A percentile compares a stretch with the other conserved stretches of the same genome.
Evolutionary conservation across 2,797 vertebrate species (phyloP).

Genomic region (Chaetophractus vellerosus): DNA sequence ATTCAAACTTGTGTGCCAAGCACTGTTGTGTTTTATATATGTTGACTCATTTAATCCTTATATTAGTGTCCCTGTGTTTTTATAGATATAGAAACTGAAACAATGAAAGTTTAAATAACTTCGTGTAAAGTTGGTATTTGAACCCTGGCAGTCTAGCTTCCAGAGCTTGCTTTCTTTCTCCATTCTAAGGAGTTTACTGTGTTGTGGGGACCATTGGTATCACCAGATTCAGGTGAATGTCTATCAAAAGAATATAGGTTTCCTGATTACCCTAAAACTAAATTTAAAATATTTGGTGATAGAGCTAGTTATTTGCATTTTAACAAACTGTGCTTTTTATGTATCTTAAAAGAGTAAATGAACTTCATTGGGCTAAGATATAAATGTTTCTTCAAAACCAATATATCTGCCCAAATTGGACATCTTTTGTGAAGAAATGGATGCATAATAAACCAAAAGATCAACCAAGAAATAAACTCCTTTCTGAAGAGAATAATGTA

Average conservation of each 20-base stretch:
- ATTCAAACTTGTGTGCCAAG: background rate
- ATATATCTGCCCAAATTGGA: background rate
- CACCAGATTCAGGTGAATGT: background rate
- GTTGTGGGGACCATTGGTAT: background rate
- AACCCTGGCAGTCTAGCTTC: background rate
- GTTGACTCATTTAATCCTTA: background rate
- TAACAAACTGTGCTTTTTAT: constrained; percentile 26
- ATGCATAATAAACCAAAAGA: constrained; percentile 37
- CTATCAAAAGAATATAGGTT: background rate
- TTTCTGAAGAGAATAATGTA: constrained; percentile 14
- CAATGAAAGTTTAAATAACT: background rate
- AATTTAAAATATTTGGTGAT: background rate
- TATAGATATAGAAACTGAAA: too few relatives aligned
- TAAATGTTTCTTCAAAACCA: constrained; percentile 27
- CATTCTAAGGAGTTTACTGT: background rate
- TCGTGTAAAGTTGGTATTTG: background rate
- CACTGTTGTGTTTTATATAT: background rate
- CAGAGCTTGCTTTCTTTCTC: background rate
- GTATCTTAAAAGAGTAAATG: background rate
- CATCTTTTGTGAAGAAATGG: background rate
- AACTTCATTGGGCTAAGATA: background rate
- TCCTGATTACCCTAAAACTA: too few relatives aligned
- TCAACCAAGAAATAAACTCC: background rate
- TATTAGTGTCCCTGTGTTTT: background rate
- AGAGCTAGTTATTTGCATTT: background rate